phyloP scores from a whole-genome alignment of 2,888 invertebrate species.

The Drepana falcataria region DNA sequence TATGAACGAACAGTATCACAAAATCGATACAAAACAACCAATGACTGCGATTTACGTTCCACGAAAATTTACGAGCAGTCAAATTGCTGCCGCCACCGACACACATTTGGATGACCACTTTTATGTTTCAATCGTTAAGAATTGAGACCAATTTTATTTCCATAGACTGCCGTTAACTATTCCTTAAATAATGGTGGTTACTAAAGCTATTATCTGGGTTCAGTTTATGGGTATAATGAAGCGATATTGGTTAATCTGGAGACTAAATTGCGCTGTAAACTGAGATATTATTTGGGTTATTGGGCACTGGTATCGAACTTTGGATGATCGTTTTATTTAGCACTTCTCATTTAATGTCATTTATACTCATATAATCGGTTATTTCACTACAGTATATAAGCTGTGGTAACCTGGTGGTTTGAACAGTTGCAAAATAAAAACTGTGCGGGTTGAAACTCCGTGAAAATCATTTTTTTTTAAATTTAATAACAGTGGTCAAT shows the following conservation, averaged over 20 bases:
- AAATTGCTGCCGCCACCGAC: slow-evolving; percentile 26
- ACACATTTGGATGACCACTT: slow-evolving; percentile 40
- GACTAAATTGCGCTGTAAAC: slow-evolving; percentile 32
- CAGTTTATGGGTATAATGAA: slow-evolving; percentile 39
- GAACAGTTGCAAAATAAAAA: no score
- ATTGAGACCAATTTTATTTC: slow-evolving; percentile 31
- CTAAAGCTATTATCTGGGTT: slow-evolving; percentile 23
- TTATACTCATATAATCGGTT: no score
- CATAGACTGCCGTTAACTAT: slow-evolving; percentile 24
- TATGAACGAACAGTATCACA: background rate
- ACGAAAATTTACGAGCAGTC: slow-evolving; percentile 28
- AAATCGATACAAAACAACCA: slow-evolving; percentile 24
- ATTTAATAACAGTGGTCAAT: no score
- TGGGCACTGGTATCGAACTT: slow-evolving; percentile 12
- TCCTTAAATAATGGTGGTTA: slow-evolving; percentile 13
- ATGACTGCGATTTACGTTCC: slow-evolving; percentile 32
- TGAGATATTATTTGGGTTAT: slow-evolving; percentile 14
- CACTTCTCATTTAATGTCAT: background rate
- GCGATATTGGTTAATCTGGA: slow-evolving; percentile 40
- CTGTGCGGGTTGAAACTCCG: no score
- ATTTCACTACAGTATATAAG: no score
- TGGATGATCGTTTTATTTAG: slow-evolving; percentile 21
- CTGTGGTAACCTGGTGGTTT: no score
- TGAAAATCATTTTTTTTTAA: no score
- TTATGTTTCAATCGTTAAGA: slow-evolving; percentile 32